Conservation (phyloP, 1,140 invertebrate species). For the Gryon sp. region DNA sequence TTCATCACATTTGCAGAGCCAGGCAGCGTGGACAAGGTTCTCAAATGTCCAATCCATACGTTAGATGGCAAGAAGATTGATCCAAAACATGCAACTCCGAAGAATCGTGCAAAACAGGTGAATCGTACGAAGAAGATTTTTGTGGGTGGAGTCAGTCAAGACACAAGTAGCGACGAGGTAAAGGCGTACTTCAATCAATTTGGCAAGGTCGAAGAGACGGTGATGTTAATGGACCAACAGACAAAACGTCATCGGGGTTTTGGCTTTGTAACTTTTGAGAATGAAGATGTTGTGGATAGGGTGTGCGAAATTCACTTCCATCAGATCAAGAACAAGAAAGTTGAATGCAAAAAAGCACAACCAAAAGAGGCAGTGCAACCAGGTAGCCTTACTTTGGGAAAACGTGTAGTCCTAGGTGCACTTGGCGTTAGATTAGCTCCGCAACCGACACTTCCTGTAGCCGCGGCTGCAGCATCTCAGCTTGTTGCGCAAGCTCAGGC, state of each 20-base stretch:
- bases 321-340: slow-evolving; percentile 95
- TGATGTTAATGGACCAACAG: slow-evolving; percentile 97
- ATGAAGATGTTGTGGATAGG: slow-evolving; percentile 93
- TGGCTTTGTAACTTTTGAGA: slow-evolving; percentile 95
- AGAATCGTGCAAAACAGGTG: slow-evolving; percentile 90
- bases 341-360: slow-evolving; percentile 95
- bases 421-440: slow-evolving; percentile 84
- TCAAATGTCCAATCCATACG: slow-evolving; percentile 93
- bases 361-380: slow-evolving; percentile 93
- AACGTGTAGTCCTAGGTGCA: slow-evolving; percentile 85
- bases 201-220: slow-evolving; percentile 94
- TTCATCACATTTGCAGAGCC: slow-evolving; percentile 96
- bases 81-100: slow-evolving; percentile 94
- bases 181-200: slow-evolving; percentile 95
- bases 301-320: slow-evolving; percentile 96
- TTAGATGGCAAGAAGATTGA: slow-evolving; percentile 97
- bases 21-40: slow-evolving; percentile 92
- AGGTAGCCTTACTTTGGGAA: slow-evolving; percentile 85
- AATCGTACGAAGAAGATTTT: slow-evolving; percentile 96
- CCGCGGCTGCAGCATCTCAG: slow-evolving; percentile 78
- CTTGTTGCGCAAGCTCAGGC: slow-evolving; percentile 80
- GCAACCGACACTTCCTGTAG: slow-evolving; percentile 79
- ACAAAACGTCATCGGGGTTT: slow-evolving; percentile 94
- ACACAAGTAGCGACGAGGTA: slow-evolving; percentile 94
- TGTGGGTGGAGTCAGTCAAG: slow-evolving; percentile 94